phyloP scores from a whole-genome alignment of 1,140 invertebrate species.

The Drosophila kepulauana region DNA sequence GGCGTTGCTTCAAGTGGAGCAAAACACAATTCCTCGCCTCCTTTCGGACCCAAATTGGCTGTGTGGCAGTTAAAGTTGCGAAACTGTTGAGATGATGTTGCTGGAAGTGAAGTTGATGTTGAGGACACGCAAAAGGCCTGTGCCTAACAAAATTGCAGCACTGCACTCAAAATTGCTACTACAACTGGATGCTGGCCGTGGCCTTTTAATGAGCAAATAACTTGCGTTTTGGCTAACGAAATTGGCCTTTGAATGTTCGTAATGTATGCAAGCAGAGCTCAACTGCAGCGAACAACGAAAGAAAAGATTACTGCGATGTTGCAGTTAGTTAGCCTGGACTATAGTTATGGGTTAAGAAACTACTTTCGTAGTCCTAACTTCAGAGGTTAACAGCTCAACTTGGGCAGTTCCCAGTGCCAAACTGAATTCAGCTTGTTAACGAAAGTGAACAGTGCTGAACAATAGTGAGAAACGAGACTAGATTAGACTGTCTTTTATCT shows the following conservation, averaged over 20 bases:
- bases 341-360: slow-evolving; percentile 19
- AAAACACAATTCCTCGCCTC: slow-evolving; percentile 25
- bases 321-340: slow-evolving; percentile 39
- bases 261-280: slow-evolving; percentile 60
- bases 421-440: not conserved
- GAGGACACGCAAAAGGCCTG: slow-evolving; percentile 69
- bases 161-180: slow-evolving; percentile 47
- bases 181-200: slow-evolving; percentile 13
- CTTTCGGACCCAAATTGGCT: slow-evolving; percentile 66
- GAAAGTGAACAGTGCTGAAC: not conserved
- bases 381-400: slow-evolving; percentile 2
- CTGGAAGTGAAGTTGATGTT: slow-evolving; percentile 23
- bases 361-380: not conserved
- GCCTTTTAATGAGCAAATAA: slow-evolving; percentile 71
- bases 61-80: slow-evolving; percentile 30
- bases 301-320: slow-evolving; percentile 23
- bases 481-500: too few relatives aligned
- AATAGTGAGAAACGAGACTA: not conserved
- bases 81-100: slow-evolving; percentile 31
- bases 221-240: slow-evolving; percentile 50
- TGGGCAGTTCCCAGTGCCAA: not conserved
- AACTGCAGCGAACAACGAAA: slow-evolving; percentile 1
- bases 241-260: slow-evolving; percentile 50
- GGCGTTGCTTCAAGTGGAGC: slow-evolving; percentile 46
- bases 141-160: slow-evolving; percentile 56